Evolutionary conservation across 37 sponge, comb jelly and placozoan species (phyloP).

Genomic region (Corticium candelabrum): DNA sequence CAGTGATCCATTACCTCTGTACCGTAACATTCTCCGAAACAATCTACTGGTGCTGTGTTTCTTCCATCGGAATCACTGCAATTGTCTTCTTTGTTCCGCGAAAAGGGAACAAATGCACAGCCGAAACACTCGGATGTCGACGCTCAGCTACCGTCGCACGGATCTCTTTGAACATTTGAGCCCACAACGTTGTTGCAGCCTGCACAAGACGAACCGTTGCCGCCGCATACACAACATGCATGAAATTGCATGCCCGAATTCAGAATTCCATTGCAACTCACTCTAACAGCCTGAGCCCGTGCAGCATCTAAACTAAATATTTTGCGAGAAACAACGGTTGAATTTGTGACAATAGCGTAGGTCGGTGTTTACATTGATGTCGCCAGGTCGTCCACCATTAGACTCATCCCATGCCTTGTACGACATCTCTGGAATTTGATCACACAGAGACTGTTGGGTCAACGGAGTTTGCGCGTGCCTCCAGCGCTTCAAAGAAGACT

Average conservation of each 20-base stretch:
- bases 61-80: conserved; percentile 30
- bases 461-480: no score
- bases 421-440: no score
- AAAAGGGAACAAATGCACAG: conserved; percentile 75
- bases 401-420: conserved; percentile 68
- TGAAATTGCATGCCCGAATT: conserved; percentile 48
- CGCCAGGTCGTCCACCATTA: conserved; percentile 17
- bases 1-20: conserved; percentile 48
- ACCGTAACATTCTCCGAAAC: conserved; percentile 54
- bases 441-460: no score
- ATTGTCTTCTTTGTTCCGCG: conserved; percentile 6
- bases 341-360: conserved; percentile 26
- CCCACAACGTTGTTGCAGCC: conserved; percentile 45
- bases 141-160: conserved; percentile 44
- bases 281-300: conserved; percentile 24
- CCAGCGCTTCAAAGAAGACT: no score
- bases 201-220: conserved; percentile 38
- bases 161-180: conserved; percentile 22
- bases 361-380: conserved; percentile 51
- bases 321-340: conserved; percentile 14
- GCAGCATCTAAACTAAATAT: conserved; percentile 40
- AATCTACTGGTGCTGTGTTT: conserved; percentile 35
- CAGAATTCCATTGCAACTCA: conserved; percentile 55
- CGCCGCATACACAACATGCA: conserved; percentile 79
- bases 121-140: conserved; percentile 34